A percentile compares a stretch with the other conserved stretches of the same genome.
phyloP scores from a whole-genome alignment of 2,888 invertebrate species.

The Encarsia formosa region DNA sequence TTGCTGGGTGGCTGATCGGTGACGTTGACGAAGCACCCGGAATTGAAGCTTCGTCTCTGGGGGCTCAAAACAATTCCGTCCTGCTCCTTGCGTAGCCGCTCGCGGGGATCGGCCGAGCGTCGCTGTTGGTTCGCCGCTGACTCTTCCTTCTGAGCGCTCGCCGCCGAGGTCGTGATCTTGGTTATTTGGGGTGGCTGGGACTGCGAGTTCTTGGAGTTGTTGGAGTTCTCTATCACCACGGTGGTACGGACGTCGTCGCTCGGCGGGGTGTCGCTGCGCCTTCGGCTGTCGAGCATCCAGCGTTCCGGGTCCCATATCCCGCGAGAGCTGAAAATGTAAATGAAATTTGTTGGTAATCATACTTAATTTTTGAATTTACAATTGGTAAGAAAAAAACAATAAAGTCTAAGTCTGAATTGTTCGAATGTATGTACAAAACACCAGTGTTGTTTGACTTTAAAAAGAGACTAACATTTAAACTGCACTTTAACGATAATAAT shows the following conservation, averaged over 20 bases:
- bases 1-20: constrained; percentile 34
- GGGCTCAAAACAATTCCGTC: constrained; percentile 82
- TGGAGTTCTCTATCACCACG: constrained; percentile 27
- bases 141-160: constrained; percentile 31
- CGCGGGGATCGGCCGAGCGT: constrained; percentile 66
- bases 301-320: constrained; percentile 56
- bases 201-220: neutral
- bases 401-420: no score
- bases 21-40: constrained; percentile 72
- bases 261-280: constrained; percentile 62
- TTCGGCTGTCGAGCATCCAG: constrained; percentile 57
- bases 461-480: no score
- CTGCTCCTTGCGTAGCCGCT: constrained; percentile 75
- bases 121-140: constrained; percentile 44
- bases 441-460: no score
- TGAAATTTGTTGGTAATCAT: no score
- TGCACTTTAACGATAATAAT: no score
- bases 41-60: constrained; percentile 80
- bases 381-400: no score
- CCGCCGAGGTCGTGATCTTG: constrained; percentile 49
- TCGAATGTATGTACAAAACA: no score
- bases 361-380: no score
- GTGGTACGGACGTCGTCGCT: constrained; percentile 55
- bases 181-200: no score
- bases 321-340: constrained; percentile 44